These are phyloP conservation scores for Tachina lurida DNA, from an alignment of 2,888 invertebrate genomes.

Conservation along the genomic window DNA sequence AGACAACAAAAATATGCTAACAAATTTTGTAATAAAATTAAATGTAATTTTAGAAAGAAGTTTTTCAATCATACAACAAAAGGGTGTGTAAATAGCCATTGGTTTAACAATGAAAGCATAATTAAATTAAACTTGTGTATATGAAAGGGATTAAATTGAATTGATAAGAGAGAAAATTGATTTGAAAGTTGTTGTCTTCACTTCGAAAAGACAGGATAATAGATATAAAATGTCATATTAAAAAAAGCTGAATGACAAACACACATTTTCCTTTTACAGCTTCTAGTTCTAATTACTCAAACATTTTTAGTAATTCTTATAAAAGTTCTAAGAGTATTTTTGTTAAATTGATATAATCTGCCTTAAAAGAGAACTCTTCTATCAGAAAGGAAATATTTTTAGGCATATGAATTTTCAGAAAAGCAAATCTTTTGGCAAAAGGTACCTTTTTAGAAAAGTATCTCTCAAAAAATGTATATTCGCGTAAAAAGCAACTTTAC, in stretches of 20 bases:
- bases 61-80: constrained; percentile 33
- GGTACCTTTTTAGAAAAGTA: not conserved
- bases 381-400: too few species aligned
- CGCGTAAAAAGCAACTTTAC: too few species aligned
- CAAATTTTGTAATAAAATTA: constrained; percentile 48
- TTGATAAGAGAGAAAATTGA: constrained; percentile 43
- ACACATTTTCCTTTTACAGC: not conserved
- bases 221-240: not conserved
- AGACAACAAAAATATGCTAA: not conserved
- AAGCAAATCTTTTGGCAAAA: not conserved
- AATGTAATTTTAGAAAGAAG: constrained; percentile 45
- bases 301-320: too few species aligned
- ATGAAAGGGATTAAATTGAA: constrained; percentile 39
- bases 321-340: too few species aligned
- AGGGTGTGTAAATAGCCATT: constrained; percentile 32
- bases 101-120: constrained; percentile 22
- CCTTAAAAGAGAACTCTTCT: not conserved
- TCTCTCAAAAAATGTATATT: not conserved
- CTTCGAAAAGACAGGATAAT: not conserved
- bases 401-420: too few species aligned
- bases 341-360: too few species aligned
- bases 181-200: constrained; percentile 24
- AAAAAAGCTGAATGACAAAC: not conserved
- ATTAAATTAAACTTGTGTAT: constrained; percentile 52
- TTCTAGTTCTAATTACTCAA: too few species aligned